Evolutionary conservation across 2,888 invertebrate genomes (phyloP).

Genomic region (Choreutis nemorana): DNA sequence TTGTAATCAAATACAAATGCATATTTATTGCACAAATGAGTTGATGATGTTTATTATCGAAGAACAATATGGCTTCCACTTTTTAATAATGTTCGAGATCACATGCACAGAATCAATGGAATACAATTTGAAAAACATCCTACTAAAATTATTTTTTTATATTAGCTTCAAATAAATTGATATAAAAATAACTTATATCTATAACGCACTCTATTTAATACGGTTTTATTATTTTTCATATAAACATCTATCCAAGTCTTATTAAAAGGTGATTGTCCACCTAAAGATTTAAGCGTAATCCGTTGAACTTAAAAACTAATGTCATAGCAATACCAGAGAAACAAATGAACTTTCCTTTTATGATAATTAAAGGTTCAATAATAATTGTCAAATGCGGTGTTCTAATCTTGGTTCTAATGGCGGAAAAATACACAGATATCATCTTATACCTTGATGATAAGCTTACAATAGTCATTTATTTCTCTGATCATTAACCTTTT

Average conservation of each 20-base stretch:
- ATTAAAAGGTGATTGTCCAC: constrained; percentile 44
- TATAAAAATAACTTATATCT: constrained; percentile 55
- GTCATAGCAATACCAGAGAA: too few relatives aligned
- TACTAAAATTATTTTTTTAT: constrained; percentile 27
- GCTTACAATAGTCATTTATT: too few relatives aligned
- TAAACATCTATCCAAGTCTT: constrained; percentile 42
- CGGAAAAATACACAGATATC: too few relatives aligned
- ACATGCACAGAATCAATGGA: constrained; percentile 31
- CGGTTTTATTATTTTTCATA: constrained; percentile 44
- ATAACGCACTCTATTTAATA: constrained; percentile 28
- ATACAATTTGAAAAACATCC: constrained; percentile 30
- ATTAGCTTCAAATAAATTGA: constrained; percentile 53
- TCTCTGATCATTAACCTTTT: too few relatives aligned
- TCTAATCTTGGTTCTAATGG: too few relatives aligned
- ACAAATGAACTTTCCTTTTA: too few relatives aligned
- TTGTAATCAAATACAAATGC: constrained; percentile 30
- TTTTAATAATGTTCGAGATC: constrained; percentile 44
- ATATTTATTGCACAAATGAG: constrained; percentile 47
- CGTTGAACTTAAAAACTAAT: constrained; percentile 56
- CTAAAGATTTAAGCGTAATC: constrained; percentile 57
- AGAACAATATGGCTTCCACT: constrained; percentile 21
- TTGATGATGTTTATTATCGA: constrained; percentile 9
- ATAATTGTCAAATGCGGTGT: too few relatives aligned
- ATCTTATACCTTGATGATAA: too few relatives aligned
- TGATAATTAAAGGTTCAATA: too few relatives aligned